These are phyloP conservation scores for Scalopus aquaticus DNA, from an alignment of 2,113 vertebrate genomes.

Conservation along the genomic window DNA sequence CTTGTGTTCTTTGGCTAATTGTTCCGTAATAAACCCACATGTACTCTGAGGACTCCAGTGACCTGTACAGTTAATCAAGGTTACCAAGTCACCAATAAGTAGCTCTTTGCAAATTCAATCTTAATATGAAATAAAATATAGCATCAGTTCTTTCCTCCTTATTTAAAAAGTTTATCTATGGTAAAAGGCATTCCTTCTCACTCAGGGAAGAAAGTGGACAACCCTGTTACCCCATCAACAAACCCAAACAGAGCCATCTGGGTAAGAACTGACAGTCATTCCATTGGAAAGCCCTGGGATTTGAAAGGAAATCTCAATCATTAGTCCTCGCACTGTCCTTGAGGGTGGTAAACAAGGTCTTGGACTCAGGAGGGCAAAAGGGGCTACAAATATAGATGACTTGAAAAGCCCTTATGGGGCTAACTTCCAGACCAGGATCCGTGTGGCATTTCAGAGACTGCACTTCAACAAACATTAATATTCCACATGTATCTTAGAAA, in stretches of 20 bases:
- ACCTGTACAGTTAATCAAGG: constrained; percentile 50
- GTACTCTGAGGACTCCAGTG: neutral
- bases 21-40: constrained; percentile 6
- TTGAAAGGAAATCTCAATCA: constrained; percentile 57
- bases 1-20: neutral
- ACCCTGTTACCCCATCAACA: constrained; percentile 62
- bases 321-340: neutral
- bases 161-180: constrained; percentile 66
- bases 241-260: constrained; percentile 65
- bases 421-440: neutral
- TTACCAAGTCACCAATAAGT: constrained; percentile 59
- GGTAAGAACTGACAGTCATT: constrained; percentile 30
- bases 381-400: neutral
- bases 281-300: constrained; percentile 58
- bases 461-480: neutral
- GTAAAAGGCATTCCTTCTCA: constrained; percentile 73
- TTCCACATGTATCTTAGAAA: neutral
- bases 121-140: constrained; percentile 63
- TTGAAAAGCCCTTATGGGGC: neutral
- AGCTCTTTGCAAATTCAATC: neutral
- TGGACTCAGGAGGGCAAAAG: neutral
- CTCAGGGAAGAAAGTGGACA: neutral
- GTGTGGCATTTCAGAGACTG: neutral
- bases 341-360: constrained; percentile 40
- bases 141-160: constrained; percentile 58